Evolutionary conservation across 2,797 vertebrate species (phyloP), one percentile per base, ranked within the genome.

Genomic region (Pempheris klunzingeri): DNA sequence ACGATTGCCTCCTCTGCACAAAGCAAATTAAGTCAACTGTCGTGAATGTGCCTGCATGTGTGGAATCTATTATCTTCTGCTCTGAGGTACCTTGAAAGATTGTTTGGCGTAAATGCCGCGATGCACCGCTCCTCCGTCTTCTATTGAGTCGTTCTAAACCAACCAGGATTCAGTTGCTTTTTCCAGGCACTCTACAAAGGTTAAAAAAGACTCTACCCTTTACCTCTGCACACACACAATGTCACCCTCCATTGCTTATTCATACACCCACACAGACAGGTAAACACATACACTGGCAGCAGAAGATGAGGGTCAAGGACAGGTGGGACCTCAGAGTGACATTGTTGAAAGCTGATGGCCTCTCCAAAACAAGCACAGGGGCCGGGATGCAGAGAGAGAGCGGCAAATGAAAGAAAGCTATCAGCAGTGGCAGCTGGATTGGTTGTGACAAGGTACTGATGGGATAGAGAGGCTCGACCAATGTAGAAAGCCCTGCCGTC

Each of bases 261-360:
- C 76, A 84, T 68, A 62, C 39, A 9, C 54, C 64, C 71, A 76
- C 66, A 50, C 9, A 47, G 17, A 22, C 28, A 14, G 5, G 20
- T 46, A 52, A 10, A 52, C 52, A 53, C 44, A 34, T 53, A 64
- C 63, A 41, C 17, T 11, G 4, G 50, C 86, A 63, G 76, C 67
- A 68, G 66, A 71, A 77, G 71, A 90, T 67, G 84, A 69, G 78
- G 91, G 89, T 92, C 89, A 92, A 93, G 89, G 92, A 84, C 90
- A 73, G 55, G 66, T 32, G 58, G 77, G 73, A 77, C 74, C 71
- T 71, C 63, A 15, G 77, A 73, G 69, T 79, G 82, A 88, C 80
- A 62, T 81, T 77, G 82, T 77, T 62, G 74, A 71, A 71, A 71
- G 80, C 82, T 63, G 80, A 88, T 71, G 86, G 84, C 65, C 85